These are phyloP conservation scores for Micrasema minimum DNA, from an alignment of 1,140 invertebrate species.

Conservation along the genomic window DNA sequence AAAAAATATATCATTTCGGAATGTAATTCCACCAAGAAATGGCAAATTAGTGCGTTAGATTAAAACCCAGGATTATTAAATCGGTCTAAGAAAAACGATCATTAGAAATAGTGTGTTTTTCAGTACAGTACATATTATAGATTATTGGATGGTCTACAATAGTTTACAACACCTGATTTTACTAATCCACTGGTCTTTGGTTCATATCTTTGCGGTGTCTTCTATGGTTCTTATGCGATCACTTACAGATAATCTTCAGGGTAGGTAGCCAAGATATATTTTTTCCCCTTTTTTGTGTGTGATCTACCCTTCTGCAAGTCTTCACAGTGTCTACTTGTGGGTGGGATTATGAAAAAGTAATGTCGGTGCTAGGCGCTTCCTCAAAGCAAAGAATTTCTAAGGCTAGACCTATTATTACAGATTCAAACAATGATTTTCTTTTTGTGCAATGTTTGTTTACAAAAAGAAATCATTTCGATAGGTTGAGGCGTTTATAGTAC, in stretches of 20 bases:
- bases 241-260: constrained; percentile 47
- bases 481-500: no score
- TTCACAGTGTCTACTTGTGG: neutral
- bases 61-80: no score
- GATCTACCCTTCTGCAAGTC: neutral
- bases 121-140: neutral
- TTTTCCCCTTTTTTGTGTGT: constrained; percentile 12
- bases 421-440: neutral
- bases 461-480: no score
- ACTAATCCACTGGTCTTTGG: constrained; percentile 12
- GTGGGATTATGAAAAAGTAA: constrained; percentile 9
- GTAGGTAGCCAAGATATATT: constrained; percentile 8
- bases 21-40: neutral
- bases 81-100: neutral
- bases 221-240: constrained; percentile 26
- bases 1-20: neutral
- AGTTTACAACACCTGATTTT: neutral
- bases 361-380: neutral
- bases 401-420: neutral
- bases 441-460: neutral
- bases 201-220: constrained; percentile 1
- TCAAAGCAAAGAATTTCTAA: neutral
- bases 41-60: no score
- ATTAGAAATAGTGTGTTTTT: neutral
- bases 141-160: neutral